Evolutionary conservation across 2,888 invertebrate species (phyloP).

Genomic region (Sinotaia quadrata): DNA sequence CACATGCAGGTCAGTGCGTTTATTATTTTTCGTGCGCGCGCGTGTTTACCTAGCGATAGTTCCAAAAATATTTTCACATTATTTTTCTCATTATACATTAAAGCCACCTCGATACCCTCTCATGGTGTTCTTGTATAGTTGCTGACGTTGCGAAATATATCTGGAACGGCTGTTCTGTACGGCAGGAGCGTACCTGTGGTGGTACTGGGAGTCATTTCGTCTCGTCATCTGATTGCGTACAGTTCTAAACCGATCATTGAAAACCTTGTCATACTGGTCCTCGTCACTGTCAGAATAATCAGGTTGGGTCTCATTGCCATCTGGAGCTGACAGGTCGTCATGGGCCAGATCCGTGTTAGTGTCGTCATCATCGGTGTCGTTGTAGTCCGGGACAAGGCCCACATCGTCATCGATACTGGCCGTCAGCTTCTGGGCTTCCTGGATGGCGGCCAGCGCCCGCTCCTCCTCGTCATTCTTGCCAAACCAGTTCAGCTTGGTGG

Average conservation of each 20-base stretch:
- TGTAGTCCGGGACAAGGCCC: constrained; percentile 1
- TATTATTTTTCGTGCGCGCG: too few species aligned
- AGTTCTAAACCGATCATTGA: constrained; percentile 21
- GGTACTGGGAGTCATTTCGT: neutral
- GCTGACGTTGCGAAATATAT: neutral
- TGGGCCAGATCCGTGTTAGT: neutral
- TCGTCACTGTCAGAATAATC: neutral
- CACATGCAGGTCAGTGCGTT: neutral
- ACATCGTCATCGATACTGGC: constrained; percentile 19
- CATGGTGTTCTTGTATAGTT: neutral
- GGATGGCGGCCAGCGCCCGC: constrained; percentile 26
- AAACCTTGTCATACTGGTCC: constrained; percentile 29
- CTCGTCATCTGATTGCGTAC: constrained; percentile 11
- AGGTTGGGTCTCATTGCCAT: neutral
- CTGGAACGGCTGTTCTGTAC: neutral
- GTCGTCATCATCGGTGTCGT: constrained; percentile 19
- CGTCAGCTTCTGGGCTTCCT: constrained; percentile 28
- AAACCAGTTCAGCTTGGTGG: constrained; percentile 76
- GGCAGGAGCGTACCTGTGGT: neutral
- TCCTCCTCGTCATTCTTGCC: constrained; percentile 27
- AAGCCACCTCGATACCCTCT: neutral
- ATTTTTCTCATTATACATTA: too few species aligned
- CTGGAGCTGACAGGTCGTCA: neutral
- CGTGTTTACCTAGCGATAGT: too few species aligned
- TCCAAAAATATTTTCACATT: too few species aligned